These are phyloP conservation scores for Globia sparganii DNA, from an alignment of 2,888 invertebrate genomes.

Conservation along the genomic window DNA sequence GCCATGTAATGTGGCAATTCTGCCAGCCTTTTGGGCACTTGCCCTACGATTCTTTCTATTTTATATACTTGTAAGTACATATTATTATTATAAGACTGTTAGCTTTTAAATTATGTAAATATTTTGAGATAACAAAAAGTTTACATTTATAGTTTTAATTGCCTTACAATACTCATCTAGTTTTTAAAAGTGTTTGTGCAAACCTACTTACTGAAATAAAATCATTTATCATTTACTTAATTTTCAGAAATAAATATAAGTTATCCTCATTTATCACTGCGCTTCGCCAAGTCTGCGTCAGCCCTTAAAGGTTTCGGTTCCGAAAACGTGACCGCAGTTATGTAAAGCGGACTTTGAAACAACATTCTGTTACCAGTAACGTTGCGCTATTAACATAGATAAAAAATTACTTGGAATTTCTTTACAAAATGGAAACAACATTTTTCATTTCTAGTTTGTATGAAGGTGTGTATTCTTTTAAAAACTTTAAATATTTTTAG, in stretches of 20 bases:
- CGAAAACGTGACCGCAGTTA: not conserved
- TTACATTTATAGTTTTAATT: no score
- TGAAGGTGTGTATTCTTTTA: not conserved
- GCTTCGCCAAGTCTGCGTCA: not conserved
- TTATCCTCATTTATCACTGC: not conserved
- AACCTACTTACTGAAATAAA: no score
- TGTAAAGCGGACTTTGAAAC: constrained; percentile 13
- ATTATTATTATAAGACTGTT: no score
- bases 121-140: no score
- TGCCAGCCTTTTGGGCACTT: no score
- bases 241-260: not conserved
- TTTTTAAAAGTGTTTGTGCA: no score
- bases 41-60: no score
- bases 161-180: no score
- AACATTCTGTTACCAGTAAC: constrained; percentile 5
- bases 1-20: no score
- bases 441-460: not conserved
- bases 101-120: no score
- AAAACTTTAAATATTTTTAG: not conserved
- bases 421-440: not conserved
- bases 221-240: no score
- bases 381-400: constrained; percentile 21
- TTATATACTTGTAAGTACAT: no score
- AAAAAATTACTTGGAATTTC: constrained; percentile 6
- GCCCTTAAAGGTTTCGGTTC: not conserved